Evolutionary conservation across 2,888 invertebrate genomes (phyloP).

Genomic region (Caenorhabditis plicata): DNA sequence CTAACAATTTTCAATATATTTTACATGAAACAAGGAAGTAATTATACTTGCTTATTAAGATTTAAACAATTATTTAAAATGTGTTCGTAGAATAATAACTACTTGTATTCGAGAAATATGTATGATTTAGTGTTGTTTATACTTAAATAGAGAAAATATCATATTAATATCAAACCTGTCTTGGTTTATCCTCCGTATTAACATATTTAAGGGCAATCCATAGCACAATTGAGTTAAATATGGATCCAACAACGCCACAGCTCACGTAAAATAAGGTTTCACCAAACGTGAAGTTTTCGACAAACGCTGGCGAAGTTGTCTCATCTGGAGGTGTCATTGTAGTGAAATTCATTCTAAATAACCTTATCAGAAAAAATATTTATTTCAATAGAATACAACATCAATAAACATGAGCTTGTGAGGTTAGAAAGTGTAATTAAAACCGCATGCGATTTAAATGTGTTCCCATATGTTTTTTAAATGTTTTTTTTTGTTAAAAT

Average conservation of each 20-base stretch:
- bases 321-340: slow-evolving; percentile 6
- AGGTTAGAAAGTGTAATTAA: neutral
- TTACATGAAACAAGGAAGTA: too few relatives aligned
- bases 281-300: slow-evolving; percentile 30
- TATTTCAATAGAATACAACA: neutral
- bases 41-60: too few relatives aligned
- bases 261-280: slow-evolving; percentile 52
- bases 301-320: slow-evolving; percentile 3
- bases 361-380: neutral
- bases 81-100: too few relatives aligned
- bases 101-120: too few relatives aligned
- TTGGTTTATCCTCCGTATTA: slow-evolving; percentile 63
- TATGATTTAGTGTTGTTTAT: too few relatives aligned
- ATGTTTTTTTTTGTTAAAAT: too few relatives aligned
- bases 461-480: too few relatives aligned
- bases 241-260: slow-evolving; percentile 53
- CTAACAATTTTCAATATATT: too few relatives aligned
- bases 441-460: too few relatives aligned
- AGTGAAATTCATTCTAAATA: slow-evolving; percentile 21
- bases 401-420: too few relatives aligned
- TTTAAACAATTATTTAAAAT: too few relatives aligned
- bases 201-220: slow-evolving; percentile 59
- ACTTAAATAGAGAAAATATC: too few relatives aligned
- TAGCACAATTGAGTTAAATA: slow-evolving; percentile 57
- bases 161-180: slow-evolving; percentile 62